phyloP scores from a whole-genome alignment of 2,797 vertebrate genomes.

The Esox masquinongy region DNA sequence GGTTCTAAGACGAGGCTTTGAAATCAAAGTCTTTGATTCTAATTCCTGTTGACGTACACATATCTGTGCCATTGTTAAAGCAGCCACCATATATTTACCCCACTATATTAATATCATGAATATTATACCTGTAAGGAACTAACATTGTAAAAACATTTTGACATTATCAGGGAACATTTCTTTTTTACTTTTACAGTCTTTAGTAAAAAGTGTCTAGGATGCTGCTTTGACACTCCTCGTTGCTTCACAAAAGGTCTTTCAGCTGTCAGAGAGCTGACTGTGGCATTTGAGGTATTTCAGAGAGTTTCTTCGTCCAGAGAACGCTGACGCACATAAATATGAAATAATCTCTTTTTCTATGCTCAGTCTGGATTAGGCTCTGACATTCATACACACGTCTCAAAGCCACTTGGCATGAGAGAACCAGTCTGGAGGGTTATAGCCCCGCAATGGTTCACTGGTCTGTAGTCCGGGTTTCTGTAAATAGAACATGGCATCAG shows the following conservation, averaged over 20 bases:
- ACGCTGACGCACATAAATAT: background rate
- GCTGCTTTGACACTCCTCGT: background rate
- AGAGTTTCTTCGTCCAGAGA: background rate
- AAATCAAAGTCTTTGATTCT: background rate
- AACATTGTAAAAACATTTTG: background rate
- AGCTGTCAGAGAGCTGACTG: conserved; percentile 5
- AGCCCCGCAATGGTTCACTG: background rate
- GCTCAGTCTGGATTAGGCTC: background rate
- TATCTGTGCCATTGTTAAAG: conserved; percentile 4
- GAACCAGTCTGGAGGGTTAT: background rate
- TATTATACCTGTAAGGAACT: background rate
- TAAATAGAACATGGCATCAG: background rate
- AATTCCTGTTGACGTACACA: background rate
- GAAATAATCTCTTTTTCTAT: conserved; percentile 9
- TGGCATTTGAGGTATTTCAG: background rate
- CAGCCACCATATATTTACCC: background rate
- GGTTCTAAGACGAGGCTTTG: background rate
- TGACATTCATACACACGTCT: background rate
- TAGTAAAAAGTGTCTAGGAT: background rate
- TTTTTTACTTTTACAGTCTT: background rate
- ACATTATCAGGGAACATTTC: background rate
- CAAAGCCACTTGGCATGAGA: background rate
- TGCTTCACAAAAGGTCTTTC: background rate
- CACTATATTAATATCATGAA: background rate
- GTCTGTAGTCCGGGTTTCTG: background rate